A percentile compares a stretch with the other conserved stretches of the same genome.
Conservation (phyloP, 2,797 vertebrate species). For the Sebastiscus tertius region DNA sequence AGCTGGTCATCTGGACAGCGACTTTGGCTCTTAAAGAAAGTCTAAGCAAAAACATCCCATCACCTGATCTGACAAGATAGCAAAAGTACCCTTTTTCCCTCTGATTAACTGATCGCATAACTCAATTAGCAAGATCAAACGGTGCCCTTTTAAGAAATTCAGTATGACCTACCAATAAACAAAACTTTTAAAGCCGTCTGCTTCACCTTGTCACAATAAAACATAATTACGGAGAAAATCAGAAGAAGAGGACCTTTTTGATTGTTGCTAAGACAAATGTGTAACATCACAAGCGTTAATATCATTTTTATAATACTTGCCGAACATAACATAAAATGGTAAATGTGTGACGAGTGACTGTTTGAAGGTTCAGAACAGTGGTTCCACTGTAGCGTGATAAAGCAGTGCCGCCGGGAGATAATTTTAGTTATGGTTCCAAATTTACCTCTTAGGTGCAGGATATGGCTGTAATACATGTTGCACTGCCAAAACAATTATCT, state of each 20-base stretch:
- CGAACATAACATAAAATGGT: constrained; percentile 43
- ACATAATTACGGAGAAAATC: not conserved
- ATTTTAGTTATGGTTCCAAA: constrained; percentile 48
- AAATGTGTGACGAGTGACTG: constrained; percentile 21
- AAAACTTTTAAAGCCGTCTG: constrained; percentile 1
- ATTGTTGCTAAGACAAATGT: constrained; percentile 2
- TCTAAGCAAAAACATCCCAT: constrained; percentile 32
- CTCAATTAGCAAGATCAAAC: constrained; percentile 15
- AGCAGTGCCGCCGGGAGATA: constrained; percentile 31
- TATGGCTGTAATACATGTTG: constrained; percentile 17
- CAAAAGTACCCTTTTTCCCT: not conserved
- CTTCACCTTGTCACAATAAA: not conserved
- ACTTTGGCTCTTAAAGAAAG: constrained; percentile 30
- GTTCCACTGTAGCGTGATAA: constrained; percentile 33
- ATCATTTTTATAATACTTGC: constrained; percentile 9
- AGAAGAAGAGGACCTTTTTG: not conserved
- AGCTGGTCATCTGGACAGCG: constrained; percentile 58
- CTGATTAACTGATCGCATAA: constrained; percentile 25
- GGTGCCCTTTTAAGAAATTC: not conserved
- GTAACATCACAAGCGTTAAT: not conserved
- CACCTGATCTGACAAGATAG: constrained; percentile 37
- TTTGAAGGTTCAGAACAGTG: constrained; percentile 36
- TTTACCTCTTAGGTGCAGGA: constrained; percentile 31
- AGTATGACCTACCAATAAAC: not conserved
- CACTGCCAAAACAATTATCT: constrained; percentile 39